phyloP scores from a whole-genome alignment of 1,140 invertebrate genomes.

The Cotesia vestalis region DNA sequence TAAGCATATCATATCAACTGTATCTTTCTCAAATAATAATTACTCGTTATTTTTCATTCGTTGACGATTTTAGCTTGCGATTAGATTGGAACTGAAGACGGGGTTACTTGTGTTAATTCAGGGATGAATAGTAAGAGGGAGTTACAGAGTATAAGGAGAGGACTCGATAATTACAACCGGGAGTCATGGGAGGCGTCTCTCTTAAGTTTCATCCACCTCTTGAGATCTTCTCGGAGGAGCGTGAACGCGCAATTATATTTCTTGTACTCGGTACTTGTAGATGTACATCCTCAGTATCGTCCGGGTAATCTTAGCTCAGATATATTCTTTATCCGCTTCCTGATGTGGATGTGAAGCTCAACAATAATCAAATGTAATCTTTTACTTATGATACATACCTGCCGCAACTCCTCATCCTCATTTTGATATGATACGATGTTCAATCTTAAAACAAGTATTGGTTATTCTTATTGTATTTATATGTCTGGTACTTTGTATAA shows the following conservation, averaged over 20 bases:
- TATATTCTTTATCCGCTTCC: too few species aligned
- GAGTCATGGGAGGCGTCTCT: slow-evolving; percentile 61
- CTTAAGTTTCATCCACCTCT: slow-evolving; percentile 54
- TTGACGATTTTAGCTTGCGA: slow-evolving; percentile 12
- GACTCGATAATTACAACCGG: slow-evolving; percentile 67
- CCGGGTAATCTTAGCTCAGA: background rate
- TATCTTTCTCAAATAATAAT: background rate
- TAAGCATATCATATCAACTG: background rate
- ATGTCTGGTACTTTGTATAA: background rate
- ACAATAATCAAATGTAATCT: too few species aligned
- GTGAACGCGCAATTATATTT: slow-evolving; percentile 64
- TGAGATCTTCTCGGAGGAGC: slow-evolving; percentile 52
- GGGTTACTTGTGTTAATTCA: background rate
- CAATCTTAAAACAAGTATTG: too few species aligned
- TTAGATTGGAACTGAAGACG: background rate
- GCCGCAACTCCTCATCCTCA: too few species aligned
- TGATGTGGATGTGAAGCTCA: too few species aligned
- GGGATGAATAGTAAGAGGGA: slow-evolving; percentile 37
- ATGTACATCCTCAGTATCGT: slow-evolving; percentile 3
- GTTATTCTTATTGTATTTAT: background rate
- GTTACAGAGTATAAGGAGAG: slow-evolving; percentile 40
- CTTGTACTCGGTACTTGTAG: slow-evolving; percentile 41
- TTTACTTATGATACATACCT: too few species aligned
- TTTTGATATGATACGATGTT: too few species aligned
- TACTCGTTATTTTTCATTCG: slow-evolving; percentile 6